Evolutionary conservation across 2,113 vertebrate species (phyloP), one percentile per base, ranked within the genome.

Genomic region (Tiliqua scincoides): DNA sequence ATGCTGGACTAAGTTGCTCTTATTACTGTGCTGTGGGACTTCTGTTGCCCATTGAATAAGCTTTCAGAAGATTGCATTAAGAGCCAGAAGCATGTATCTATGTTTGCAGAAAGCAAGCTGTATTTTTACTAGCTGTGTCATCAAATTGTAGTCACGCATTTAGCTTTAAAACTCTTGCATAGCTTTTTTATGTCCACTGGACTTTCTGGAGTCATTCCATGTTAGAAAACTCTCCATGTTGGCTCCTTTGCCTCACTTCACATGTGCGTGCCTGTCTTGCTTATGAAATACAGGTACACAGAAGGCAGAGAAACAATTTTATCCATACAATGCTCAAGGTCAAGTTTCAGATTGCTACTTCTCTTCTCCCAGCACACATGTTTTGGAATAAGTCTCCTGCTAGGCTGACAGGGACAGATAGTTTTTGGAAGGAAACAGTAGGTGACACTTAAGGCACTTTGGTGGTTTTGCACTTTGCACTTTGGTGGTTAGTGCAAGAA

Each of bases 231-330:
- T 78, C 32, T 32, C 23, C 1, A 72, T n/a, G n/a, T 35, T 72
- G 76, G 84, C 57, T 62, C 32, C 54, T 59, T 72, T 32, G 21
- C 18, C 30, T 32, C 25, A 25, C 54, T 61, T 67, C 23, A 59
- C 76, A 63, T 85, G 74, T 35, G 54, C 17, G 37, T 72, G 37
- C 52, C 27, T 85, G 65, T 35, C 54, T 71, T 48, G 59, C 2
- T 40, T 43, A 15, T 62, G 62, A 79, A 68, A 79, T 32, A 79
- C n/a, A n/a, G n/a, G n/a, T n/a, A n/a, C 79, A 85, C 54, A 71
- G 32, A 62, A 79, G 52, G 84, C 57, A 27, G 78, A 72, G 21
- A 72, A 85, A 43, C 20, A 27, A 14, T 35, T 37, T 79, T 85
- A 61, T 30, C 76, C 14, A 61, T 21, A 72, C 30, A 61, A 48